Base-by-base conservation (phyloP, 2,113 vertebrate genomes). In the Theristicus caerulescens region DNA sequence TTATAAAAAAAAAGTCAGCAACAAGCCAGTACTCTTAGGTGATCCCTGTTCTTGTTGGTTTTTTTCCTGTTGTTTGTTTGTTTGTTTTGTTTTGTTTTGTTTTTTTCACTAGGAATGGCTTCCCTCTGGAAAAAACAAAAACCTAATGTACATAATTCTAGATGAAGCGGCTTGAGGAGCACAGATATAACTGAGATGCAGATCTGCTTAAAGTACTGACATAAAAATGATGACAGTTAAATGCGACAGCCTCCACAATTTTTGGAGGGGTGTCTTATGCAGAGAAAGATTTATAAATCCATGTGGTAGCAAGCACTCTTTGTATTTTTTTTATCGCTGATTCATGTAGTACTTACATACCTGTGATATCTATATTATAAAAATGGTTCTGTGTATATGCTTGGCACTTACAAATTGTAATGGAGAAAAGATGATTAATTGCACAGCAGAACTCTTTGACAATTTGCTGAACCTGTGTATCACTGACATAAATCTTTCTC, bases 401-500 rank as follows among this genome's bases (percentile, higher is more conserved):
- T 69, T 95, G 27, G 38, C 78, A 91, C 93, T 95, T 96, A 95
- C 46, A 89, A 93, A 95, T 74, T 61, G 54, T 83, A 72, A 90
- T 11, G 31, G 47, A 83, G 69, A 83, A 80, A 88, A 93, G 74
- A 91, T 98, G 96, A 97, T 97, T 97, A 96, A 97, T 93, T 92
- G 92, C 74, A 54, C 36, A 88, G 88, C 31, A 85, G 95, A 92
- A 92, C 49, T 97, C 96, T 94, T 79, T 91, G 91, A 93, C 89
- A 91, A 94, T 97, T 97, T 97, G 89, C 92, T 96, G 96, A 96
- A 96, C 95, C 95, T 96, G 59, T 85, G 85, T 82, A 96, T 96
- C 96, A 95, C 93, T 95, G 93, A 88, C 92, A 97, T 97, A 94
- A 97, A 96, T 98, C 97, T 97, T 97, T 95, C 92, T 93, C 92